Conservation (phyloP, 2,888 invertebrate species). For the Dendrolimus houi region DNA sequence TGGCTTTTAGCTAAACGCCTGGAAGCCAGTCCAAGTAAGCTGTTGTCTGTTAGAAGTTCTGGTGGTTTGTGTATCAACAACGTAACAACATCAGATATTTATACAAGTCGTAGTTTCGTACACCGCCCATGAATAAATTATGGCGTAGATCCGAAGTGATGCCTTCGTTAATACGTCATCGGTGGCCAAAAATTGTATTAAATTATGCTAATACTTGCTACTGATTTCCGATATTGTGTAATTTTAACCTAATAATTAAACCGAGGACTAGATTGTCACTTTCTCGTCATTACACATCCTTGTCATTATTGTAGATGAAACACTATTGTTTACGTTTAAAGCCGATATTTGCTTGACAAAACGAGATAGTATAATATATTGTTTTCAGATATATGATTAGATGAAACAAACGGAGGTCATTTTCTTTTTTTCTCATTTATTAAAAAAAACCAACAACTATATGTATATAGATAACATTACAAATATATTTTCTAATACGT, state of each 20-base stretch:
- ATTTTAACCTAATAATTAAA: neutral
- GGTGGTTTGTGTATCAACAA: constrained; percentile 57
- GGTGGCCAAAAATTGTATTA: constrained; percentile 21
- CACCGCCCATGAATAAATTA: constrained; percentile 53
- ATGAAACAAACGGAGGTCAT: no score
- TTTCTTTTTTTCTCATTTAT: no score
- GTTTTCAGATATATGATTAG: no score
- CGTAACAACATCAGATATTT: constrained; percentile 54
- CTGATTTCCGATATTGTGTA: neutral
- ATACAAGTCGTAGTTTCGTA: constrained; percentile 56
- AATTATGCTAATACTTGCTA: constrained; percentile 21
- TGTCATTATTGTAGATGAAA: neutral
- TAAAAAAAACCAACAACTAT: no score
- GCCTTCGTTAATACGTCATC: constrained; percentile 31
- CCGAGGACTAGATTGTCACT: neutral
- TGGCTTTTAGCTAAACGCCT: constrained; percentile 74
- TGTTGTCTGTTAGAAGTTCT: constrained; percentile 60
- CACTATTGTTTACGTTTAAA: neutral
- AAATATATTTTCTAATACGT: no score
- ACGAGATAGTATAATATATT: no score
- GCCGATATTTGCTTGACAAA: no score
- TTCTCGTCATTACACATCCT: neutral
- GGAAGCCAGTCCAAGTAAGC: constrained; percentile 53
- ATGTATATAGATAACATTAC: no score
- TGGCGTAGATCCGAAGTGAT: constrained; percentile 31